Evolutionary conservation across 2,797 vertebrate genomes (phyloP), one percentile per base, ranked within the genome.

Genomic region (Eremophila alpestris): DNA sequence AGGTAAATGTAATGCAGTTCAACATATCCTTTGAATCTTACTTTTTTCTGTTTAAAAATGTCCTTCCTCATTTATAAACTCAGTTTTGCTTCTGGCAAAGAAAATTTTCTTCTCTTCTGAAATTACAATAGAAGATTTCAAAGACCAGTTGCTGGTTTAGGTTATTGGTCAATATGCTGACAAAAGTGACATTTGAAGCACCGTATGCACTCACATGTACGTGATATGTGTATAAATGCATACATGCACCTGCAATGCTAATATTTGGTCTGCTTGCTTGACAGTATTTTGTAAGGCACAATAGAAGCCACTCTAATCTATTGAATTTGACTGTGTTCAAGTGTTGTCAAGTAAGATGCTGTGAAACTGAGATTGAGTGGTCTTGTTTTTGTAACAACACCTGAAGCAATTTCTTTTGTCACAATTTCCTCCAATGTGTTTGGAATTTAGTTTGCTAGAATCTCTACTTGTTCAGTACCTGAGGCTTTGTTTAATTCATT

Each of bases 131-230:
- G 74, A 80, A 58, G 60, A 46, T 71, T 24, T 54, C 41, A 41
- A 62, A 45, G 48, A 30, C 30, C 8, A 40, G 6, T 55, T 82
- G 16, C 36, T 91, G 38, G 5, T 19, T 91, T 83, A 16, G 13
- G 19, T 12, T 69, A 10, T 75, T 64, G 27, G 52, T 69, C n/a
- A 38, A 3, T 59, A 20, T 51, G 20, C 7, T 14, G 48, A 59
- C 27, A 11, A 55, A 75, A 78, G 18, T 1, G 4, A 15, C 7
- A 1, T 5, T 71, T 46, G 58, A 69, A 70, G 75, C 55, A 32
- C 17, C 3, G 0, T 38, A 19, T 34, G 20, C 7, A 7, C 19
- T 63, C 16, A 13, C 17, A 3, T 1, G 0, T 34, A 3, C 55
- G 8, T 55, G 16, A 12, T 41, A 4, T 62, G 16, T 59, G 6